Evolutionary conservation across 2,113 vertebrate genomes (phyloP).

Genomic region (Elephas maximus): DNA sequence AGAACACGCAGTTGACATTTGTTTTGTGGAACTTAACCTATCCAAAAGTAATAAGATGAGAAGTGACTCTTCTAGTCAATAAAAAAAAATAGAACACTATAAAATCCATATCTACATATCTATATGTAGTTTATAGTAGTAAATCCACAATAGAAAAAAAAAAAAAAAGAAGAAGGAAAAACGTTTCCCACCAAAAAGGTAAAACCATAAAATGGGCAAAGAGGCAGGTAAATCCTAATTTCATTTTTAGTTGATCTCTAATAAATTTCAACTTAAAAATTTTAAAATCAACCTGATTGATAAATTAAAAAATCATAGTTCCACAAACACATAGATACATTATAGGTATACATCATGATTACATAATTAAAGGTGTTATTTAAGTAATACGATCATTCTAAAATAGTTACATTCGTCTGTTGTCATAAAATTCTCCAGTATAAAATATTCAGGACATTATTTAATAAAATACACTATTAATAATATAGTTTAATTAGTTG

Average conservation of each 20-base stretch:
- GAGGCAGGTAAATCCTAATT: background rate
- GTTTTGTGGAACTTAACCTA: slow-evolving; percentile 30
- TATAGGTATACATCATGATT: slow-evolving; percentile 53
- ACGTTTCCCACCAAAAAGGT: background rate
- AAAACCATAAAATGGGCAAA: background rate
- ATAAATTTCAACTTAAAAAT: background rate
- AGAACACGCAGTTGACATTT: background rate
- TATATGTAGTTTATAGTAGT: background rate
- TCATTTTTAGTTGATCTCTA: background rate
- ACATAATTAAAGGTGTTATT: slow-evolving; percentile 70
- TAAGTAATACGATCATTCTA: slow-evolving; percentile 67
- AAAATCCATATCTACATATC: background rate
- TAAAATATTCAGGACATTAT: slow-evolving; percentile 61
- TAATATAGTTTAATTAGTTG: slow-evolving; percentile 44
- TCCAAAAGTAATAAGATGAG: background rate
- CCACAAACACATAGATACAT: background rate
- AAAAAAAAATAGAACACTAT: background rate
- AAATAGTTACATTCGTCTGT: slow-evolving; percentile 74
- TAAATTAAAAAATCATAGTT: background rate
- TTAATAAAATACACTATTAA: slow-evolving; percentile 68
- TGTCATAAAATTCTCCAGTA: slow-evolving; percentile 75
- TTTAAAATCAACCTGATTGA: background rate
- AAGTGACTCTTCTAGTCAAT: slow-evolving; percentile 23
- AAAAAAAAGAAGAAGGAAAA: background rate
- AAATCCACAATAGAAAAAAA: background rate